Conservation (phyloP, 2,888 invertebrate genomes). For the Drosophila nigritarsus region DNA sequence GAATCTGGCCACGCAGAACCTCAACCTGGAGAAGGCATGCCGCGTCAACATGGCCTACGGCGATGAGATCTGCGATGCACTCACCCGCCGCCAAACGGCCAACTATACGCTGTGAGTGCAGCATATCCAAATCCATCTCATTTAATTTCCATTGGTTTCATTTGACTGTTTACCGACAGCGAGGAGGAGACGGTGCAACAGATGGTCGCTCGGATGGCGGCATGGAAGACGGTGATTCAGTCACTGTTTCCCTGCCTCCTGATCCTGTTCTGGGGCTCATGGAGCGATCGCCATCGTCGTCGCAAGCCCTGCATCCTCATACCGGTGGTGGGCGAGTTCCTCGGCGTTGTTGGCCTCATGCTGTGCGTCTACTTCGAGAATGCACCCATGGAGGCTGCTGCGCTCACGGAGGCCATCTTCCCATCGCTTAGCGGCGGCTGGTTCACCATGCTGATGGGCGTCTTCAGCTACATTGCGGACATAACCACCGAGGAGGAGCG, state of each 20-base stretch:
- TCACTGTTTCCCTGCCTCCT: conserved; percentile 92
- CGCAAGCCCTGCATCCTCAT: conserved; percentile 91
- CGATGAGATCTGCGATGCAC: conserved; percentile 90
- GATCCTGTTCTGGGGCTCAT: conserved; percentile 93
- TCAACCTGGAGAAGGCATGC: conserved; percentile 94
- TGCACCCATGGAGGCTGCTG: conserved; percentile 92
- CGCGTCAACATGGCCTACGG: conserved; percentile 91
- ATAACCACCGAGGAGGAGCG: conserved; percentile 93
- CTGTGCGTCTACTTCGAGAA: conserved; percentile 92
- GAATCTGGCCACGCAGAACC: conserved; percentile 92
- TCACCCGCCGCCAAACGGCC: conserved; percentile 90
- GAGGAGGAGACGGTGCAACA: conserved; percentile 90
- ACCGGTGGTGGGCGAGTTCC: conserved; percentile 92
- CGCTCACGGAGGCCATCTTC: conserved; percentile 92
- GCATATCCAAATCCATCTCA: not conserved
- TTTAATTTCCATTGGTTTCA: not conserved
- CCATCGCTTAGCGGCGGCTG: conserved; percentile 93
- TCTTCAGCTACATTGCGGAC: conserved; percentile 95
- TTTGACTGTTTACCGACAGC: conserved; percentile 69
- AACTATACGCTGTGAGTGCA: conserved; percentile 85
- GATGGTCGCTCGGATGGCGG: conserved; percentile 92
- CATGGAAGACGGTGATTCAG: conserved; percentile 94
- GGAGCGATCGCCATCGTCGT: conserved; percentile 87
- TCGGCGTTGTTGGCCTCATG: conserved; percentile 91
- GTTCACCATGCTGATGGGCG: conserved; percentile 96